Evolutionary conservation across 2,797 vertebrate genomes (phyloP), one percentile per base, ranked within the genome.

Genomic region (Scomberomorus guttatus): DNA sequence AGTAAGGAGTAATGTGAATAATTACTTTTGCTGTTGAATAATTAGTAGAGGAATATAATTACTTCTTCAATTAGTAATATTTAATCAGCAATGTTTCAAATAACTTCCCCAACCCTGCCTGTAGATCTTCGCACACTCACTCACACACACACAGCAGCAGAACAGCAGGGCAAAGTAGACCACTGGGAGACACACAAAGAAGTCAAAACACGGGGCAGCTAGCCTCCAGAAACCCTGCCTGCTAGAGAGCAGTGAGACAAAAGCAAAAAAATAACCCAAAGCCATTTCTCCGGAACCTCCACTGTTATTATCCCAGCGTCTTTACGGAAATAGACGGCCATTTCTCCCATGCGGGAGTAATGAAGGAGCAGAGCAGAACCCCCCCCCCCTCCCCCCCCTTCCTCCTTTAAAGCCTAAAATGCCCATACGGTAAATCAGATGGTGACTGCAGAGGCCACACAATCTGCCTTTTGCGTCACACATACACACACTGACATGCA

Each of bases 291-390:
- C 13, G 1, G 60, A 84, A 83, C 65, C 64, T 59, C 46, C 57
- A 68, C 59, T 79, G 75, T 75, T 85, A 82, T 92, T 81, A 89
- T 88, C 80, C 27, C 75, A 62, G 70, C 44, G 1, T 65, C 69
- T 63, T 79, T 77, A 75, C 22, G 7, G 44, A 84, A 83, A 87
- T 66, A 84, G 78, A 83, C 1, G 18, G 24, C 54, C 61, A 72
- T 83, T 90, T 89, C 72, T 78, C 67, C 71, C 51, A 27, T 1
- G 17, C 60, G 29, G 71, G 37, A 20, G 61, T 66, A 59, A 72
- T 54, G 51, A 68, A 59, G 24, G 24, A 68, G 25, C 46, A 18
- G 44, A 48, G 4, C 6, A 18, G 44, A 37, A 32, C 29, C 5
- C 4, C 29, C 29, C 29, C 29, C 29, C 29, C 42, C 11, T 2